These are phyloP conservation scores for Kryptolebias marmoratus DNA, from an alignment of 2,113 vertebrate genomes.

Conservation along the genomic window DNA sequence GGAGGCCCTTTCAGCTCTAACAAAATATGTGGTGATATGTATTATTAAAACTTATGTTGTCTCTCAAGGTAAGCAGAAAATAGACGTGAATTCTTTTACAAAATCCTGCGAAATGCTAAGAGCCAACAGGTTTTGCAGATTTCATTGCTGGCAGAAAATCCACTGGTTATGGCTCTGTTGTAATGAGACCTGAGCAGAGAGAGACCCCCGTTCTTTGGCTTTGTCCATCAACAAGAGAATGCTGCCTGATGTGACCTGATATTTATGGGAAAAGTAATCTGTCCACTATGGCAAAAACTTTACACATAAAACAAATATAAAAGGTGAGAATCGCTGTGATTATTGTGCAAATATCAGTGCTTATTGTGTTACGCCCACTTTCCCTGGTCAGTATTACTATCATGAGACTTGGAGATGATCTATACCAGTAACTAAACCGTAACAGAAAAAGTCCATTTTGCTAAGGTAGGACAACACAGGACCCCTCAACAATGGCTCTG, in stretches of 20 bases:
- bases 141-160: too few relatives aligned
- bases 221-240: background rate
- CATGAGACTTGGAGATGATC: too few relatives aligned
- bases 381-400: too few relatives aligned
- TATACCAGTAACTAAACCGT: too few relatives aligned
- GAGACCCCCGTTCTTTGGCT: background rate
- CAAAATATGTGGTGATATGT: background rate
- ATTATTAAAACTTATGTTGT: conserved; percentile 8
- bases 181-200: background rate
- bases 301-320: background rate
- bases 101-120: conserved; percentile 28
- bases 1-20: background rate
- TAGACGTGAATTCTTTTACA: conserved; percentile 4
- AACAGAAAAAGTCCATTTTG: background rate
- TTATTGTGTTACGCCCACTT: too few relatives aligned
- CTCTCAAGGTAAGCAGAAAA: conserved; percentile 33
- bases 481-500: background rate
- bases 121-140: conserved; percentile 7
- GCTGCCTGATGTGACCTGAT: background rate
- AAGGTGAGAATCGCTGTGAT: background rate
- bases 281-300: background rate
- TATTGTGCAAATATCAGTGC: too few relatives aligned
- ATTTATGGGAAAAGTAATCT: background rate
- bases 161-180: background rate
- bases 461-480: background rate